These are phyloP conservation scores for Tenthredo notha DNA, from an alignment of 2,888 invertebrate species.

Conservation along the genomic window DNA sequence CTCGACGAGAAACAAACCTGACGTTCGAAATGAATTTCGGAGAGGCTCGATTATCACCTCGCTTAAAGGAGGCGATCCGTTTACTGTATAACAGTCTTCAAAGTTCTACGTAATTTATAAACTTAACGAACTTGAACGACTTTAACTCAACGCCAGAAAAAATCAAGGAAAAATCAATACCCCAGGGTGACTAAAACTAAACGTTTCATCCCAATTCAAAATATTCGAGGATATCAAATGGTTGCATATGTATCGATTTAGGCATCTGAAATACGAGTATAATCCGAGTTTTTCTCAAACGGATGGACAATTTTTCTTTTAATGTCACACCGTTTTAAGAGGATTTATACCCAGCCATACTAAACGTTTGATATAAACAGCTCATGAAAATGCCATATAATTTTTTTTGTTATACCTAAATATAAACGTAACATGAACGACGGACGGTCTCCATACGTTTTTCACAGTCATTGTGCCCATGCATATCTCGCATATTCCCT, in stretches of 20 bases:
- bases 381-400: neutral
- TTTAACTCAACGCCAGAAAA: neutral
- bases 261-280: neutral
- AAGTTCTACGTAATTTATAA: neutral
- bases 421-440: neutral
- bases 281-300: neutral
- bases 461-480: neutral
- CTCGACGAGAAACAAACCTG: conserved; percentile 20
- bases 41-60: conserved; percentile 9
- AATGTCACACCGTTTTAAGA: neutral
- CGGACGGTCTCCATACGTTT: neutral
- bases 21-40: conserved; percentile 39
- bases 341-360: neutral
- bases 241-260: no score
- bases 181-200: neutral
- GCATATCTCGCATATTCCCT: neutral
- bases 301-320: neutral
- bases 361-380: neutral
- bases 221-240: neutral
- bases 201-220: neutral
- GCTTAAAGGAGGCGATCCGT: conserved; percentile 8
- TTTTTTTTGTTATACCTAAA: neutral
- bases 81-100: neutral
- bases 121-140: neutral
- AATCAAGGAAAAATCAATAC: neutral